These are phyloP conservation scores for Saccostrea echinata DNA, from an alignment of 1,140 invertebrate species.

Conservation along the genomic window DNA sequence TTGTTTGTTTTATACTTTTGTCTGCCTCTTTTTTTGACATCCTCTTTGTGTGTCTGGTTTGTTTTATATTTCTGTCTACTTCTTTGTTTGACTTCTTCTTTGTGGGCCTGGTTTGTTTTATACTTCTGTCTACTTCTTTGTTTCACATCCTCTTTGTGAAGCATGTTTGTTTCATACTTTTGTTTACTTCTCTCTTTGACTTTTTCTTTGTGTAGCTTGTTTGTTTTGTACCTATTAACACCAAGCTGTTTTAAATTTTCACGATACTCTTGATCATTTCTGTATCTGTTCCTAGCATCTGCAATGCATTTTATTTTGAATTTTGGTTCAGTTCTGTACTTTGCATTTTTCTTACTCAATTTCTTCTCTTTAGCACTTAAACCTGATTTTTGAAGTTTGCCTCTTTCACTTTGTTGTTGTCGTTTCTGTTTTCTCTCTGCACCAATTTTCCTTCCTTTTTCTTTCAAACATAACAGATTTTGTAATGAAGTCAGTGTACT, in stretches of 20 bases:
- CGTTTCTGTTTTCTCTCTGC: background rate
- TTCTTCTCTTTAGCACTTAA: too few species aligned
- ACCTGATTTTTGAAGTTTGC: too few species aligned
- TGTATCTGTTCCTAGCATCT: too few species aligned
- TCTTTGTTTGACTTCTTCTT: too few species aligned
- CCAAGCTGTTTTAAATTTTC: background rate
- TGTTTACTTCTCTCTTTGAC: too few species aligned
- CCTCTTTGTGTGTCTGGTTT: background rate
- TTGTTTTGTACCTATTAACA: too few species aligned
- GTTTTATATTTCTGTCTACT: background rate
- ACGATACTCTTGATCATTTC: too few species aligned
- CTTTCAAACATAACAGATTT: background rate
- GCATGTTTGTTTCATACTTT: background rate
- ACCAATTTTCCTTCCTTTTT: background rate
- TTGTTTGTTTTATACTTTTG: background rate
- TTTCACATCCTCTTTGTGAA: constrained; percentile 2
- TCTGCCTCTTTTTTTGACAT: background rate
- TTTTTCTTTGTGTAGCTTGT: too few species aligned
- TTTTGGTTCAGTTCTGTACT: too few species aligned
- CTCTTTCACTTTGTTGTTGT: background rate
- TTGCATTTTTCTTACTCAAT: too few species aligned
- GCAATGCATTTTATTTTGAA: too few species aligned
- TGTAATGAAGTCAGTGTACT: background rate
- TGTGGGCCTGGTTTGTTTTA: too few species aligned
- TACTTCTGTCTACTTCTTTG: background rate